Evolutionary conservation across 2,888 invertebrate species (phyloP), one percentile per base, ranked within the genome.

Genomic region (Tuta absoluta): DNA sequence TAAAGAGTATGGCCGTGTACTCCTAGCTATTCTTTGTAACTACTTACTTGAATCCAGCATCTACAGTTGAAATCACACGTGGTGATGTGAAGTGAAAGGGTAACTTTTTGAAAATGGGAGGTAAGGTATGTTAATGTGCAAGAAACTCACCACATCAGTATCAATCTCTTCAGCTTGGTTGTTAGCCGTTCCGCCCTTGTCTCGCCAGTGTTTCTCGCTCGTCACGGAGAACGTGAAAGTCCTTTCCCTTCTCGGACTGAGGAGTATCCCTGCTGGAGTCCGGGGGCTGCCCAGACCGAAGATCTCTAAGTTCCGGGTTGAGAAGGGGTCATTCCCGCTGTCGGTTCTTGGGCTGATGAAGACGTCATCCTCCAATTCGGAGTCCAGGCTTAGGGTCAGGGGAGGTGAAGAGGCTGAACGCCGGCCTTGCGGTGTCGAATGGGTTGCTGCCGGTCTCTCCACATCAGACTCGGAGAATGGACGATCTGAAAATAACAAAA

Each of bases 361-460:
- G n/a, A 91, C 91, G 67, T 91, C 91, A 65, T 91, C 91, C n/a
- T 91, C 91, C 0, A 89, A 71, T 56, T 91, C 90, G 2, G 85
- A 78, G 71, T 91, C 89, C 68, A 89, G 77, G 71, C 81, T 85
- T 12, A 90, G 72, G 5, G 87, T 79, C 1, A 87, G 78, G 0
- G 89, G 89, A 0, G 90, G 89, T 0, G 87, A 86, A 0, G 89
- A 86, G 0, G 91, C 90, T 5, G 91, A 91, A 45, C 84, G 78
- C 1, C 88, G 81, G 69, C 82, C 82, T 60, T 82, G 84, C 14
- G 68, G 75, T 0, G 79, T 78, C 0, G 74, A 73, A 19, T 80
- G 79, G 1, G 80, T 75, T 0, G 79, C 75, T 0, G 79, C 68
- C 21, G 80, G 82, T 19, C 84, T 78, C 28, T 81, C 79, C 66